Evolutionary conservation across 2,888 invertebrate genomes (phyloP).

Genomic region (Strigamia maritima): DNA sequence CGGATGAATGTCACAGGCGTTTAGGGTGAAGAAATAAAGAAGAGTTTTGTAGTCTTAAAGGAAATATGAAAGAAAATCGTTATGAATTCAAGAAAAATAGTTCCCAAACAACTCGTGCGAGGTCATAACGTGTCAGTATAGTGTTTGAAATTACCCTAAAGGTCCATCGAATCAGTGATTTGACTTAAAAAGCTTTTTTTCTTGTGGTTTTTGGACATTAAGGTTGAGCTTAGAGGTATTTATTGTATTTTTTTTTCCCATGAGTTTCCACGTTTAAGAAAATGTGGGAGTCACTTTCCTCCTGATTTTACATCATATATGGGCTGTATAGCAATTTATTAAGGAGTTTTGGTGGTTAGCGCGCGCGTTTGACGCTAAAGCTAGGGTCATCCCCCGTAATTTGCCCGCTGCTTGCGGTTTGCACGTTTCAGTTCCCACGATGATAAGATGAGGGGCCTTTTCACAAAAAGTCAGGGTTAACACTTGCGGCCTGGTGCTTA

Average conservation of each 20-base stretch:
- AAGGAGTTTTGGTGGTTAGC: conserved; percentile 7
- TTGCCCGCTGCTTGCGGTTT: conserved; percentile 16
- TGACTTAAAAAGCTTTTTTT: not conserved
- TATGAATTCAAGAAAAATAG: not conserved
- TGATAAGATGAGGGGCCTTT: conserved; percentile 19
- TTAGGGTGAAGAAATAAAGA: not conserved
- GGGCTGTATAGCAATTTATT: not conserved
- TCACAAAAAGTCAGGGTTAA: not conserved
- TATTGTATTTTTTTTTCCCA: not conserved
- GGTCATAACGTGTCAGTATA: no score
- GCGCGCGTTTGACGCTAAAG: not conserved
- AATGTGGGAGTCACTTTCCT: not conserved
- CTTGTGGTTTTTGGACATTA: not conserved
- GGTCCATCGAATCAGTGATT: not conserved
- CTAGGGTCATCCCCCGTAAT: conserved; percentile 18
- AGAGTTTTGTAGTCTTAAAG: not conserved
- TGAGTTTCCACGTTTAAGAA: not conserved
- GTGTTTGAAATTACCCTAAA: no score
- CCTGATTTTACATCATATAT: not conserved
- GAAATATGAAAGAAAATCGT: not conserved
- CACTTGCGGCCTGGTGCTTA: not conserved
- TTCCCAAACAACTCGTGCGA: no score
- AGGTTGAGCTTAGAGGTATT: not conserved
- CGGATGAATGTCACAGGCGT: not conserved
- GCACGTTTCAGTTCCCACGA: conserved; percentile 23